phyloP scores from a whole-genome alignment of 2,888 invertebrate genomes.

The Rhagophthalmus giganteus region DNA sequence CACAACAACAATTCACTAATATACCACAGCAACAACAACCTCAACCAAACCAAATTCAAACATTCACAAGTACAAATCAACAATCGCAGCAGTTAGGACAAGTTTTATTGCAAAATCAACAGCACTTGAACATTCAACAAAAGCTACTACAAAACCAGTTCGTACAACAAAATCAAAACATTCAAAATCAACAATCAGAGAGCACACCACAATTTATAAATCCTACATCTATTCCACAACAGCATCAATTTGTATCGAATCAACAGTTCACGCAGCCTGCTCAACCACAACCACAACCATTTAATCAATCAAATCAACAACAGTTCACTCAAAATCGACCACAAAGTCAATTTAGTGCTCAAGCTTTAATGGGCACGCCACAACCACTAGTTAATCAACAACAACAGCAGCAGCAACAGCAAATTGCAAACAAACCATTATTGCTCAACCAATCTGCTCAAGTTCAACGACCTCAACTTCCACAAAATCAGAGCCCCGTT shows the following conservation, averaged over 20 bases:
- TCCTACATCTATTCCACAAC: conserved; percentile 12
- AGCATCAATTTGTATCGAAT: conserved; percentile 35
- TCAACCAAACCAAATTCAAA: conserved; percentile 55
- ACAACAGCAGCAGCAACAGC: conserved; percentile 16
- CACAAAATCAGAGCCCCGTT: conserved; percentile 26
- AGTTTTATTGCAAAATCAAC: conserved; percentile 22
- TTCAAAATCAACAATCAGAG: conserved; percentile 56
- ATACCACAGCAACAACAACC: conserved; percentile 53
- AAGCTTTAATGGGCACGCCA: conserved; percentile 4
- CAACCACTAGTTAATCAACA: conserved; percentile 27
- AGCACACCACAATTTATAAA: conserved; percentile 48
- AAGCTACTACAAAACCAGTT: conserved; percentile 50
- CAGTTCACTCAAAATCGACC: conserved; percentile 34
- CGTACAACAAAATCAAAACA: conserved; percentile 59
- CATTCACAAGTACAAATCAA: conserved; percentile 48
- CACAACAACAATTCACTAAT: conserved; percentile 9
- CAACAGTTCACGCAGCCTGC: conserved; percentile 44
- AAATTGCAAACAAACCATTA: conserved; percentile 20
- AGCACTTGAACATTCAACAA: conserved; percentile 24
- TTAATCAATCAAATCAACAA: conserved; percentile 38
- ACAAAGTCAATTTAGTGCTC: conserved; percentile 16
- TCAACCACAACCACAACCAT: conserved; percentile 43
- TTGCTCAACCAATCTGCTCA: conserved; percentile 16
- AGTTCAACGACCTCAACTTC: conserved; percentile 33
- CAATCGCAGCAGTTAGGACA: conserved; percentile 57